Evolutionary conservation across 2,888 invertebrate species (phyloP).

Genomic region (Sphecodes monilicornis): DNA sequence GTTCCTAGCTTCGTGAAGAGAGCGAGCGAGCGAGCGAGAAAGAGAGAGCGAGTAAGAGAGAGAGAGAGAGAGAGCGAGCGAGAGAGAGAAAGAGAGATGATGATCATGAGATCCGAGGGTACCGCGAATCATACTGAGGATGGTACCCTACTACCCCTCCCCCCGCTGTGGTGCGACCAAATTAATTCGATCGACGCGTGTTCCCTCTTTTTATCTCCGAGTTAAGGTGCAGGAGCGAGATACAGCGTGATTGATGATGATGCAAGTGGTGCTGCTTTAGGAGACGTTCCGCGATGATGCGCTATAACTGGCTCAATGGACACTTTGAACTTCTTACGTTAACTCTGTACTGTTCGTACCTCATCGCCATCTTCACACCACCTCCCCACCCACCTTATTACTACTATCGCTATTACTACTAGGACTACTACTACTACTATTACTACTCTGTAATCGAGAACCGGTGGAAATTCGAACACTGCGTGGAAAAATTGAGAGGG

Average conservation of each 20-base stretch:
- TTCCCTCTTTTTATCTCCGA: slow-evolving; percentile 60
- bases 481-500: slow-evolving; percentile 66
- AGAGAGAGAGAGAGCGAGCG: neutral
- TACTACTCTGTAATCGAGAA: slow-evolving; percentile 24
- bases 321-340: slow-evolving; percentile 46
- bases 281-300: slow-evolving; percentile 55
- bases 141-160: neutral
- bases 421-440: neutral
- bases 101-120: neutral
- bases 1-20: slow-evolving; percentile 68
- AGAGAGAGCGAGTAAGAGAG: too few relatives aligned
- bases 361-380: neutral
- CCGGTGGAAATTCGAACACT: slow-evolving; percentile 57
- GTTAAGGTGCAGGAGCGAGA: slow-evolving; percentile 61
- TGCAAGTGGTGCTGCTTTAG: slow-evolving; percentile 50
- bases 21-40: neutral
- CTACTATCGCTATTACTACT: neutral
- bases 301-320: slow-evolving; percentile 57
- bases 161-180: slow-evolving; percentile 57
- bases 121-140: neutral
- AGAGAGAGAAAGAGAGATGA: neutral
- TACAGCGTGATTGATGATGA: slow-evolving; percentile 43
- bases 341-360: slow-evolving; percentile 49
- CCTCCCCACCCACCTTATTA: neutral
- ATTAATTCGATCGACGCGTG: slow-evolving; percentile 61